Base-by-base conservation (phyloP, 2,113 vertebrate species). In the Petroica traversi region DNA sequence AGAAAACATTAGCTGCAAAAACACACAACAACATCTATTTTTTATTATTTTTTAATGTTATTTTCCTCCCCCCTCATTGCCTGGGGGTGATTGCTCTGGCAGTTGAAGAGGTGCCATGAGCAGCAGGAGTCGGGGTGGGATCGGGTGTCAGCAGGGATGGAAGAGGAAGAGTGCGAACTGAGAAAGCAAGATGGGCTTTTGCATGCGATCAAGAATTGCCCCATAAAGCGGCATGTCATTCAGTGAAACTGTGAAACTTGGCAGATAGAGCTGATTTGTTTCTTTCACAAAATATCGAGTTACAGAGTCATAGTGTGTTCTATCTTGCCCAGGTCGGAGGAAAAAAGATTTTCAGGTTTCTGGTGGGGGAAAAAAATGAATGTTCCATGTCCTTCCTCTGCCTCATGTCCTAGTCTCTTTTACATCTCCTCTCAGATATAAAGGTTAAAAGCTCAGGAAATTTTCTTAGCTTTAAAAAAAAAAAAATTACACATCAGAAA, bases 401-500 rank as follows among this genome's bases (percentile, higher is more conserved):
- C 63, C 36, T 57, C 4, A 3, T 33, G 16, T 71, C 80, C 89
- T 62, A 36, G 54, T 64, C 69, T 73, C 29, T 66, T 80, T 71
- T 48, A 33, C 22, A 72, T 83, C 33, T 62, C 38, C 58, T 80
- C 12, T n/a, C 73, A 90, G 74, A 88, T 95, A 73, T 90, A 80
- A 91, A 94, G 72, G 69, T 76, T 94, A 95, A 93, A 86, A 43
- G 43, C 66, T 66, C 68, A 20, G 93, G 59, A 97, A 95, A 93
- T 93, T 85, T 94, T 31, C 19, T 63, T 89, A 38, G 43, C 14
- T 66, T 85, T 73, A n/a, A n/a, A 59, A 61, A 61, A 14, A 4
- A 58, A 84, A 88, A 51, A 91, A 83, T 36, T 46, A 48, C 48
- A 95, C 88, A 72, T 94, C 26, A 12, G 74, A 82, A 97, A 88